Conservation (phyloP, 1,140 invertebrate genomes). For the Pogonomyrmex californicus region DNA sequence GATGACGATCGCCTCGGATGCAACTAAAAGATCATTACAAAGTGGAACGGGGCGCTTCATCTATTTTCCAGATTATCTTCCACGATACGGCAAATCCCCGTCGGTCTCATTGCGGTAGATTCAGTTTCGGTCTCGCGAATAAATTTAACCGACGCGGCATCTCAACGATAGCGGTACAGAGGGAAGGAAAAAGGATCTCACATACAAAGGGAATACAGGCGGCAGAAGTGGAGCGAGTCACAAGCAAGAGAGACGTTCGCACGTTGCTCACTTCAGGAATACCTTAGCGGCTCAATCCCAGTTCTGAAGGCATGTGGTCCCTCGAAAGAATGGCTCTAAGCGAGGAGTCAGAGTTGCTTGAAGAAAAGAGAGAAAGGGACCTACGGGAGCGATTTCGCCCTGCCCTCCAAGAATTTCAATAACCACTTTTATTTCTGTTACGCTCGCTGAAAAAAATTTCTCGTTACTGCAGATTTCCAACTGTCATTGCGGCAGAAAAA, state of each 20-base stretch:
- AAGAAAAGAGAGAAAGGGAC: constrained; percentile 1
- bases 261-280: constrained; percentile 74
- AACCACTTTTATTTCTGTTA: constrained; percentile 76
- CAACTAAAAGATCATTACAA: neutral
- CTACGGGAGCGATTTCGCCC: constrained; percentile 16
- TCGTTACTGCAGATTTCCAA: constrained; percentile 40
- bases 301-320: constrained; percentile 48
- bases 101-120: constrained; percentile 40
- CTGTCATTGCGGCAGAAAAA: constrained; percentile 16
- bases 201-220: constrained; percentile 45
- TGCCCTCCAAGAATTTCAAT: constrained; percentile 76
- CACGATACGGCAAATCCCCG: constrained; percentile 49
- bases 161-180: constrained; percentile 11
- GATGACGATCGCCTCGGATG: neutral
- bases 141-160: constrained; percentile 60
- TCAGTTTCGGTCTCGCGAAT: constrained; percentile 54
- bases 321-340: constrained; percentile 70
- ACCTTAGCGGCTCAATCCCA: constrained; percentile 74
- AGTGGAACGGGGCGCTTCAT: constrained; percentile 34
- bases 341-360: constrained; percentile 34
- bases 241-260: constrained; percentile 63
- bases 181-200: neutral
- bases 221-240: constrained; percentile 39
- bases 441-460: constrained; percentile 66
- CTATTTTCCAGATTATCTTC: constrained; percentile 57